Conservation (phyloP, 2,113 vertebrate species). For the Galemys pyrenaicus region DNA sequence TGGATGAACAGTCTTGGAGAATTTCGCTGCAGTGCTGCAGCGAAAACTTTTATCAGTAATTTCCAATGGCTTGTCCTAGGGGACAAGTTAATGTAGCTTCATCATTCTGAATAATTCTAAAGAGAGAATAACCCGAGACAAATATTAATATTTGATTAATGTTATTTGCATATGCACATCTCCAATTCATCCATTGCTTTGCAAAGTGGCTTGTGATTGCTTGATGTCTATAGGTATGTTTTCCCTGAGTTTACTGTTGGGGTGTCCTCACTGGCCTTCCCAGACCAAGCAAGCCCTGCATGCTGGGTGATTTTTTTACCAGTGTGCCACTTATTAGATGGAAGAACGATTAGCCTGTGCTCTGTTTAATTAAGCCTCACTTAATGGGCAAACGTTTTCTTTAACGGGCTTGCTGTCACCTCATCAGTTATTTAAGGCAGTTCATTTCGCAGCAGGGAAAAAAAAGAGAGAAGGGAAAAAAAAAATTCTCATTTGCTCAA, state of each 20-base stretch:
- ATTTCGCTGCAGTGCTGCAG: neutral
- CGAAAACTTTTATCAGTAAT: neutral
- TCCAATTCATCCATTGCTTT: neutral
- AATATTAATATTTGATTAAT: slow-evolving; percentile 29
- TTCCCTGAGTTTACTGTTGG: neutral
- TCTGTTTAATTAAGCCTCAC: slow-evolving; percentile 77
- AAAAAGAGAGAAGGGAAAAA: neutral
- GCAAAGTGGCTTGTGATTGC: neutral
- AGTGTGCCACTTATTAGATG: neutral
- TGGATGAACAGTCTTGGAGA: neutral
- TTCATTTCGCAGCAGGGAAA: slow-evolving; percentile 30
- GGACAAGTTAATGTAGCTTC: neutral
- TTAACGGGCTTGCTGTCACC: slow-evolving; percentile 63
- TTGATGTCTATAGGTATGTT: neutral
- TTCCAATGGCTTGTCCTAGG: neutral
- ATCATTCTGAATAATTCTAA: slow-evolving; percentile 1
- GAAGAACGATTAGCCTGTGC: slow-evolving; percentile 67
- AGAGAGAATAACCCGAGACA: slow-evolving; percentile 19
- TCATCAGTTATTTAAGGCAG: slow-evolving; percentile 67
- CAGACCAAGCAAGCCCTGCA: neutral
- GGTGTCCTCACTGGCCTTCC: neutral
- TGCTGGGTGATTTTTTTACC: slow-evolving; percentile 9
- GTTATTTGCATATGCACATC: neutral
- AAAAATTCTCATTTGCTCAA: slow-evolving; percentile 58
- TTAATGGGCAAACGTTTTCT: slow-evolving; percentile 72